Base-by-base conservation (phyloP, 1,140 invertebrate species). In the Coelopa frigida region DNA sequence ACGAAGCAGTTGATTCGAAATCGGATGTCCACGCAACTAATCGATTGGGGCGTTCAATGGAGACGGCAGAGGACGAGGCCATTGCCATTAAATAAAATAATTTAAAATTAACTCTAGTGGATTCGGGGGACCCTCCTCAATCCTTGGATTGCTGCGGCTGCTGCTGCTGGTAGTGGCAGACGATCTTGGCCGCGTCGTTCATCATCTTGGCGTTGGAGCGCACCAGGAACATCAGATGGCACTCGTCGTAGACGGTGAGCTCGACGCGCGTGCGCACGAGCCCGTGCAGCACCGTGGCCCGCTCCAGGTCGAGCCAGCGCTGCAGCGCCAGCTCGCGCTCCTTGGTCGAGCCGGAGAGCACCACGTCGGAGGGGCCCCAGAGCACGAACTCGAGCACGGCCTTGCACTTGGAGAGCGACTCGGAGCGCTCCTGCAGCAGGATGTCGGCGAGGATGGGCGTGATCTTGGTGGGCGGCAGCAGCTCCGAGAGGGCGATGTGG, bases 301-400 rank as follows among this genome's bases (percentile, higher is more conserved):
- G 73, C 60, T 89, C 86, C 10, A 90, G 70, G 58, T 90, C 87
- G 29, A 91, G 61, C 87, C 87, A 91, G 32, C 85, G 75, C 55
- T 89, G 85, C 3, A 89, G 58, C 0, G 80, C 80, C 12, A 81
- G 56, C 51, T 86, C 84, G 4, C 82, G 74, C 48, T 86, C 84
- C 21, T 78, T 75, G 0, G 75, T 73, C 1, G 78, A 78, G 5
- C 77, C 77, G 0, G 79, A 78, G 10, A 85, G 71, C 0, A 78
- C 77, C 1, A 83, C 79, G 56, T 87, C 85, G 10, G 83, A 77
- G 1, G 87, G 88, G 3, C 87, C 88, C 86, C 87, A 93, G 3
- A 93, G 70, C 48, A 84, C 84, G 56, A 86, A 87, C 59, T 91
- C 87, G 21, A 91, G 61, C 0, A 90, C 76, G 0, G 84, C 80